Percentiles rank a stretch among this genome's conserved stretches.
Evolutionary conservation across 2,797 vertebrate genomes (phyloP).

Genomic region (Pyrocephalus nanus): DNA sequence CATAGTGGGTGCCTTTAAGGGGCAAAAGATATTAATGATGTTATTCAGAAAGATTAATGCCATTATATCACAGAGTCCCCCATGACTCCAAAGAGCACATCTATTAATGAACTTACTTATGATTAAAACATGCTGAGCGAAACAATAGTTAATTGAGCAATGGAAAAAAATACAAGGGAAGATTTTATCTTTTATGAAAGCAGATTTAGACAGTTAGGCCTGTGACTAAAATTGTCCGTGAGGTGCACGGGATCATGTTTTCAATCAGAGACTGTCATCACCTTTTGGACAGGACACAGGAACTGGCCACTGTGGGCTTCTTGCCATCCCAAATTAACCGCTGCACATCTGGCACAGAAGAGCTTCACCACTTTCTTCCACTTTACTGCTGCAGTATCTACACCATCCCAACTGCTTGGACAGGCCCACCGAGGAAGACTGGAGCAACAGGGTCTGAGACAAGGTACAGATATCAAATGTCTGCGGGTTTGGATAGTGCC

Average conservation of each 20-base stretch:
- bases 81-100: slow-evolving; percentile 16
- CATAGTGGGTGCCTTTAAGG: slow-evolving; percentile 19
- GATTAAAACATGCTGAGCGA: slow-evolving; percentile 53
- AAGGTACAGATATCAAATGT: neutral
- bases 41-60: slow-evolving; percentile 56
- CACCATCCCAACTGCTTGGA: neutral
- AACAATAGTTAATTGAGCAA: slow-evolving; percentile 66
- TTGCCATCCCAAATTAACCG: slow-evolving; percentile 33
- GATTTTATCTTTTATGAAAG: slow-evolving; percentile 58
- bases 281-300: slow-evolving; percentile 62
- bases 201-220: slow-evolving; percentile 39
- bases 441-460: neutral
- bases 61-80: neutral
- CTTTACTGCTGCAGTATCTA: neutral
- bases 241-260: slow-evolving; percentile 38
- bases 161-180: slow-evolving; percentile 53
- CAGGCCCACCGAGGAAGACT: neutral
- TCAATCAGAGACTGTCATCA: slow-evolving; percentile 31
- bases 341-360: neutral
- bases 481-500: neutral
- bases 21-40: slow-evolving; percentile 46
- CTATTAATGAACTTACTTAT: slow-evolving; percentile 57
- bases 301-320: slow-evolving; percentile 34
- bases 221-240: slow-evolving; percentile 45
- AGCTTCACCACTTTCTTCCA: neutral